These are phyloP conservation scores for Melikaiella ostensackeni DNA, from an alignment of 2,888 invertebrate species.

Conservation along the genomic window DNA sequence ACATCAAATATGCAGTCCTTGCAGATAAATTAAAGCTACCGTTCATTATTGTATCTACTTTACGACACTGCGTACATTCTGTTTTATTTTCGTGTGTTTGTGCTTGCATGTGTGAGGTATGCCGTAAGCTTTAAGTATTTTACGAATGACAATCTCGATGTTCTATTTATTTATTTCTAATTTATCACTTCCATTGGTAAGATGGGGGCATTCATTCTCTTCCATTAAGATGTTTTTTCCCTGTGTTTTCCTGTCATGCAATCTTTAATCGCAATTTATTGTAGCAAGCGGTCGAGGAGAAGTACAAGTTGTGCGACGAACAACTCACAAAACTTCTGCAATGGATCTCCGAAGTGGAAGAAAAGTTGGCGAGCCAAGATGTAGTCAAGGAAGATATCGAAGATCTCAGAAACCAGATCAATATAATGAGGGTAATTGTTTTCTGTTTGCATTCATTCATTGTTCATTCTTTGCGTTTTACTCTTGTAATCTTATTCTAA, in stretches of 20 bases:
- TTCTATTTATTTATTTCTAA: conserved; percentile 40
- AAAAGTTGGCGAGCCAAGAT: conserved; percentile 90
- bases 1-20: conserved; percentile 67
- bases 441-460: conserved; percentile 45
- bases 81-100: conserved; percentile 72
- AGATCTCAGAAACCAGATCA: conserved; percentile 92
- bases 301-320: conserved; percentile 94
- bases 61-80: conserved; percentile 62
- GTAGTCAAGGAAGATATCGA: conserved; percentile 92
- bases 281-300: conserved; percentile 97
- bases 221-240: conserved; percentile 25
- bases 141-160: conserved; percentile 48
- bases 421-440: conserved; percentile 86
- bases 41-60: conserved; percentile 63
- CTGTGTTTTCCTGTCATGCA: conserved; percentile 5
- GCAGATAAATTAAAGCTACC: conserved; percentile 72
- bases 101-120: conserved; percentile 76
- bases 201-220: conserved; percentile 59
- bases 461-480: conserved; percentile 46
- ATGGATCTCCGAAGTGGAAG: conserved; percentile 92
- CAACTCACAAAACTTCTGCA: conserved; percentile 89
- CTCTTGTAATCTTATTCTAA: too few species aligned
- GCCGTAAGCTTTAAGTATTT: conserved; percentile 67
- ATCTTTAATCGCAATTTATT: conserved; percentile 71
- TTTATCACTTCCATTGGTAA: conserved; percentile 68